phyloP scores from a whole-genome alignment of 2,888 invertebrate genomes.

The Lasioglossum figueresi region DNA sequence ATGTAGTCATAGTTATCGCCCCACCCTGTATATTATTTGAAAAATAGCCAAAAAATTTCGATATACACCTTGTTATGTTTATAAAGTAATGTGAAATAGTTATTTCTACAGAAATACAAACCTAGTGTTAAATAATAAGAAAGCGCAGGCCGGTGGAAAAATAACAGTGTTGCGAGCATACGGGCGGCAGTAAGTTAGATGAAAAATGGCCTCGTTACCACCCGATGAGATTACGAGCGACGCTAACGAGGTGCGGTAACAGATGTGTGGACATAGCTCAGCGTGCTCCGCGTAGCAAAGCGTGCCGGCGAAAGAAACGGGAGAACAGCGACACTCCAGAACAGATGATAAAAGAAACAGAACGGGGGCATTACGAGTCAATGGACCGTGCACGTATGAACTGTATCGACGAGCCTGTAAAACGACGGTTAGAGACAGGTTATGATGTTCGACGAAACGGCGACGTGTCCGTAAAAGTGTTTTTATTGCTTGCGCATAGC shows the following conservation, averaged over 20 bases:
- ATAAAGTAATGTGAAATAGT: no score
- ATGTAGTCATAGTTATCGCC: no score
- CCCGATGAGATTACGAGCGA: constrained; percentile 1
- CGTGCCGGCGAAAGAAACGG: background rate
- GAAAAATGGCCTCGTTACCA: constrained; percentile 1
- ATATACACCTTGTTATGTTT: no score
- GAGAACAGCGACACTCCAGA: background rate
- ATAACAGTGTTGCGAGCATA: background rate
- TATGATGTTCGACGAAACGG: background rate
- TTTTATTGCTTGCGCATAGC: constrained; percentile 25
- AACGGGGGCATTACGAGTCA: constrained; percentile 30
- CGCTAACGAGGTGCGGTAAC: background rate
- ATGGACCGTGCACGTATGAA: constrained; percentile 21
- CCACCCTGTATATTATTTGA: no score
- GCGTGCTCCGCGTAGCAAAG: background rate
- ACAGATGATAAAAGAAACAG: constrained; percentile 14
- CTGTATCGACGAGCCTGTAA: constrained; percentile 28
- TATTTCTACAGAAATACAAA: no score
- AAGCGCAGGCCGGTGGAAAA: background rate
- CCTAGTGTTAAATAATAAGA: background rate
- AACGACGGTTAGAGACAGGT: constrained; percentile 10
- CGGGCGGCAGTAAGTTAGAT: background rate
- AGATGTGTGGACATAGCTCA: background rate
- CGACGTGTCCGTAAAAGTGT: constrained; percentile 27
- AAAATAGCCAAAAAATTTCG: no score